phyloP scores from a whole-genome alignment of 1,140 invertebrate species.

The Bradysia coprophila region DNA sequence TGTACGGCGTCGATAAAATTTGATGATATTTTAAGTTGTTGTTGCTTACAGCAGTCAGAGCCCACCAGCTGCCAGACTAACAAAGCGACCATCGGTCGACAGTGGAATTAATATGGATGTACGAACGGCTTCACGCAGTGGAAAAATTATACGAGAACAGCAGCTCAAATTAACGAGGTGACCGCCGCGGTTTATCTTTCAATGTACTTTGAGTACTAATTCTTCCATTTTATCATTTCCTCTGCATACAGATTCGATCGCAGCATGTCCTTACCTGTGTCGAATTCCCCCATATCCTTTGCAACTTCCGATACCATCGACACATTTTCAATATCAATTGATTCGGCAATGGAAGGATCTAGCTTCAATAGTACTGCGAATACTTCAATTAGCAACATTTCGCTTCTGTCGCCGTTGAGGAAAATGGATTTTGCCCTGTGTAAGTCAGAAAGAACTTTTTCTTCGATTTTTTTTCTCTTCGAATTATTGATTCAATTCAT shows the following conservation, averaged over 20 bases:
- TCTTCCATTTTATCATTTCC: not conserved
- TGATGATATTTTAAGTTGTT: not conserved
- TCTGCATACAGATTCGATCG: constrained; percentile 37
- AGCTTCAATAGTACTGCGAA: not conserved
- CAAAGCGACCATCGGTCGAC: constrained; percentile 65
- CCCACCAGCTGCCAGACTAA: constrained; percentile 21
- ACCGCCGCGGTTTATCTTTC: constrained; percentile 2
- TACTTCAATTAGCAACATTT: not conserved
- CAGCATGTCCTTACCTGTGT: constrained; percentile 43
- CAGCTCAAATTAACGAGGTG: constrained; percentile 31
- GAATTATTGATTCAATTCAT: no score
- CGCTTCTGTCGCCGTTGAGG: constrained; percentile 20
- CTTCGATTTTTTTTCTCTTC: no score
- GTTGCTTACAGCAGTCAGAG: not conserved
- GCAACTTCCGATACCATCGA: not conserved
- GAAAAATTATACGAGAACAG: constrained; percentile 12
- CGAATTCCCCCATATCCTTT: not conserved
- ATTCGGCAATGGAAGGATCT: constrained; percentile 5
- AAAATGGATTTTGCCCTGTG: constrained; percentile 51
- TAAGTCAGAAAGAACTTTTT: constrained; percentile 33
- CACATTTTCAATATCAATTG: constrained; percentile 1
- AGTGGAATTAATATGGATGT: constrained; percentile 61
- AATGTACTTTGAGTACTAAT: not conserved
- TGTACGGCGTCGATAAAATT: no score
- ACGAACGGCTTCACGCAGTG: constrained; percentile 11